These are phyloP conservation scores for Nothoprocta pentlandii DNA, from an alignment of 2,113 vertebrate genomes.

Conservation along the genomic window DNA sequence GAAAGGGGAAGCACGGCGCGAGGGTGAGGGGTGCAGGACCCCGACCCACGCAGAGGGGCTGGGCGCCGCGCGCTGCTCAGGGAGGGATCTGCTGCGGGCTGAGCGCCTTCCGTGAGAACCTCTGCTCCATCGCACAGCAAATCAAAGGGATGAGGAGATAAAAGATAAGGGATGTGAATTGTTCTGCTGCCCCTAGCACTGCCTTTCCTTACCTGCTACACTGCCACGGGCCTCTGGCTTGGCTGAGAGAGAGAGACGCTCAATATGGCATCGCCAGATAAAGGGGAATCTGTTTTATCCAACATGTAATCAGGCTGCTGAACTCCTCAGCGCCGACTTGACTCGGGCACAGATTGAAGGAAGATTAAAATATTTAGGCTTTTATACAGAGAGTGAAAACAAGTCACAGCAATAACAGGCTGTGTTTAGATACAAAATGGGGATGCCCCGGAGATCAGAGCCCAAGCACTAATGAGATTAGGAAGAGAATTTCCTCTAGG, in stretches of 20 bases:
- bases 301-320: background rate
- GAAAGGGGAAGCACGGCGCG: background rate
- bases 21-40: background rate
- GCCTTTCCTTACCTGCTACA: accelerated
- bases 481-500: background rate
- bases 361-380: background rate
- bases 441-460: background rate
- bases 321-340: background rate
- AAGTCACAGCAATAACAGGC: background rate
- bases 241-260: background rate
- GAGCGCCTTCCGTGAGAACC: background rate
- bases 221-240: accelerated
- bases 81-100: accelerated
- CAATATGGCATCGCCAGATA: background rate
- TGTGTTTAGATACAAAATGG: background rate
- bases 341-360: background rate
- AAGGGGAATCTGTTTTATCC: background rate
- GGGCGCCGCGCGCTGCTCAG: background rate
- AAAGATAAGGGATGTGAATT: background rate
- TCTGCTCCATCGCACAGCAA: background rate
- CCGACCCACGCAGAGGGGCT: background rate
- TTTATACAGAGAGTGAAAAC: background rate
- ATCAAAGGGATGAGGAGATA: background rate
- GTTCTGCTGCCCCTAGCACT: background rate
- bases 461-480: background rate